Base-by-base conservation (phyloP, 2,888 invertebrate species). In the Cylloceria caligata region DNA sequence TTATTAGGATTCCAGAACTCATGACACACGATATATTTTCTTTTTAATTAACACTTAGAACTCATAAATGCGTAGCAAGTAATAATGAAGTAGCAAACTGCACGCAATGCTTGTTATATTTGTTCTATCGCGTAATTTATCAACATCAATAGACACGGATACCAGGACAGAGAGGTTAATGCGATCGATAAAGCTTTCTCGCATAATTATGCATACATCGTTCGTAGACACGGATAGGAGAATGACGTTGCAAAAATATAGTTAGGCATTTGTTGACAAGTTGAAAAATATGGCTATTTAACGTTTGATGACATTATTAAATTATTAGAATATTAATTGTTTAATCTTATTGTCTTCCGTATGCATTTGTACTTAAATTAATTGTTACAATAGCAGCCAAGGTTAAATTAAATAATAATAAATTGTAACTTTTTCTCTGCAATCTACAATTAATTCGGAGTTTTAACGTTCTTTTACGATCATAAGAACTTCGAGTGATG, bases 81-180 rank as follows among this genome's bases (percentile, higher is more conserved):
- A 34, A 3, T 34, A 30, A 57, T 30, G 57, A 57, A 16, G 27
- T 16, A 30, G n/a, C 9, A 57, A 34, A 11, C 6, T 2, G 34
- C 34, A 57, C 16, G 57, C 30, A 27, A 57, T 27, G n/a, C 13
- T 30, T 11, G 52, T 52, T 11, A 13, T 9, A 27, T 30, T n/a
- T 30, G 34, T 16, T n/a, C n/a, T 57, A 57, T 57, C 57, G 57
- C 34, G 6, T 57, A 30, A 57, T 57, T 57, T 34, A 57, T 57
- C 57, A 27, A 57, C 34, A 5, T 34, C 2, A 30, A n/a, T 30
- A 27, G 9, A 55, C 55, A 55, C 27, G n/a, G 55, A 27, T 30
- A 16, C 21, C 19, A 19, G 49, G 19, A 19, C 9, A 30, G n/a
- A 16, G n/a, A 30, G 6, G 16, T 52, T 34, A 57, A 30, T 6